phyloP scores from a whole-genome alignment of 2,888 invertebrate species.

The Tipula vernalis region DNA sequence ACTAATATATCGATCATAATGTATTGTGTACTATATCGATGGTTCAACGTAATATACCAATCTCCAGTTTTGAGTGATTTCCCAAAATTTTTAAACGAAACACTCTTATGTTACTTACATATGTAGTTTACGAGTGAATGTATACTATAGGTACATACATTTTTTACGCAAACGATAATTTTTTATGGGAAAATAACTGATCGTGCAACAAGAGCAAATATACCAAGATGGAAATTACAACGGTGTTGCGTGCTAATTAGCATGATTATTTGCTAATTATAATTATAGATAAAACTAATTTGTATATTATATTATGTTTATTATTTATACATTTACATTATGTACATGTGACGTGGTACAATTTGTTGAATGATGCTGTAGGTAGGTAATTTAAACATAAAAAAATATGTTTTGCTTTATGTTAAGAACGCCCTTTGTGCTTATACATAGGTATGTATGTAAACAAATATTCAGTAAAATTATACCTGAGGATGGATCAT shows the following conservation, averaged over 20 bases:
- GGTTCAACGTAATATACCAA: neutral
- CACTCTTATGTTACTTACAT: neutral
- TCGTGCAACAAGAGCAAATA: neutral
- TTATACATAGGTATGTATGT: neutral
- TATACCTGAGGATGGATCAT: neutral
- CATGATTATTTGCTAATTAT: constrained; percentile 4
- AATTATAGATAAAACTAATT: neutral
- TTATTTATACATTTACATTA: neutral
- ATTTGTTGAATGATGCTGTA: neutral
- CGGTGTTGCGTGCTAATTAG: neutral
- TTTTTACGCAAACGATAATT: neutral
- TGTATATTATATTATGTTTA: neutral
- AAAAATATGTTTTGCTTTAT: neutral
- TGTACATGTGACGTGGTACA: neutral
- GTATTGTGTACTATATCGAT: no score
- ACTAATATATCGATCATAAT: no score
- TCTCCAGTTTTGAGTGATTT: neutral
- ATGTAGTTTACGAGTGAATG: neutral
- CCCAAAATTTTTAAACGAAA: neutral
- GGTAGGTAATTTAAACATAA: neutral
- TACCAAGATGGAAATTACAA: neutral
- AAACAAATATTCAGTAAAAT: neutral
- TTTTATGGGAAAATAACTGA: neutral
- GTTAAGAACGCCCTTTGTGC: neutral
- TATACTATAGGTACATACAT: neutral